Evolutionary conservation across 2,888 invertebrate species (phyloP).

Genomic region (Diaprepes abbreviatus): DNA sequence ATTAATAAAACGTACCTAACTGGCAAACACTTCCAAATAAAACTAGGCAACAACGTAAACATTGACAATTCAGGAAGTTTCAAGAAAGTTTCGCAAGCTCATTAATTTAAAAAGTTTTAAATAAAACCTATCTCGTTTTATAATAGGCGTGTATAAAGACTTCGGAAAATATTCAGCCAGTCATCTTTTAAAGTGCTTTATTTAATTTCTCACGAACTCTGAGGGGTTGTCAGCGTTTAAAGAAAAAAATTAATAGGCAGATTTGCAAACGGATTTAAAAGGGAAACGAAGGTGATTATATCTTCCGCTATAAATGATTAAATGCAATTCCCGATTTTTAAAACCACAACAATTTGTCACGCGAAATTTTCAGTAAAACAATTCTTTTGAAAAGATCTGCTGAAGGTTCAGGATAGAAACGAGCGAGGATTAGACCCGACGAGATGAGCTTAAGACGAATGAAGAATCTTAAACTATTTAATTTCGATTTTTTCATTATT

Average conservation of each 20-base stretch:
- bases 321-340: constrained; percentile 4
- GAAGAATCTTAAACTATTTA: too few relatives aligned
- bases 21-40: constrained; percentile 2
- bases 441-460: too few relatives aligned
- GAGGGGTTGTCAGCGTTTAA: constrained; percentile 15
- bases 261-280: constrained; percentile 19
- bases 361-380: not conserved
- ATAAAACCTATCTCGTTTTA: constrained; percentile 33
- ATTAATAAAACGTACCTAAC: constrained; percentile 23
- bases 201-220: constrained; percentile 31
- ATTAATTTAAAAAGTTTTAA: constrained; percentile 41
- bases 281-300: constrained; percentile 21
- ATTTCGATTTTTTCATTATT: too few relatives aligned
- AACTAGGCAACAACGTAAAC: constrained; percentile 24
- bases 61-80: constrained; percentile 27
- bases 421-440: too few relatives aligned
- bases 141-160: constrained; percentile 28
- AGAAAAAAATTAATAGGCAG: constrained; percentile 26
- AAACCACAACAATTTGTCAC: constrained; percentile 11
- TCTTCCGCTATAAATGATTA: constrained; percentile 18
- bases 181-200: constrained; percentile 43
- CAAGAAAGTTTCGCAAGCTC: constrained; percentile 24
- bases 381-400: too few relatives aligned
- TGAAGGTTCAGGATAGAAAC: too few relatives aligned
- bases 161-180: constrained; percentile 14